These are phyloP conservation scores for Diabrotica balteata DNA, from an alignment of 2,888 invertebrate genomes.

Conservation along the genomic window DNA sequence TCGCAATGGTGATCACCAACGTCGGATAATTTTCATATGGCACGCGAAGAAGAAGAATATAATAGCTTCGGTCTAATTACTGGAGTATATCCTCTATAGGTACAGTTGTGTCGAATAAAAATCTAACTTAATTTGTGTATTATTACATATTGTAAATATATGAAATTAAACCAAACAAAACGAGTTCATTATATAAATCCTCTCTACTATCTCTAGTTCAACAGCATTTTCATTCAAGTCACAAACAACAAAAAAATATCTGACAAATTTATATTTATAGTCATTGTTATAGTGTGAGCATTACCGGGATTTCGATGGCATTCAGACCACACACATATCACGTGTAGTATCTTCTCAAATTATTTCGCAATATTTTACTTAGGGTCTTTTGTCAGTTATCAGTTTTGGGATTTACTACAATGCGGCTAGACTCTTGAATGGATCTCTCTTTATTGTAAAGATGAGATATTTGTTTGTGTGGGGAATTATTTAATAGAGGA, in stretches of 20 bases:
- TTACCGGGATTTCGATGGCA: background rate
- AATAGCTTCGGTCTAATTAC: too few relatives aligned
- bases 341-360: constrained; percentile 42
- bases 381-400: constrained; percentile 30
- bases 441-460: constrained; percentile 22
- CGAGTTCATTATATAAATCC: background rate
- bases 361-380: constrained; percentile 46
- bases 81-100: too few relatives aligned
- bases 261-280: constrained; percentile 30
- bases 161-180: too few relatives aligned
- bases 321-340: constrained; percentile 42
- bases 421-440: constrained; percentile 23
- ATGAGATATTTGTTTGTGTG: constrained; percentile 8
- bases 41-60: too few relatives aligned
- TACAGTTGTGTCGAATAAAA: too few relatives aligned
- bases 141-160: too few relatives aligned
- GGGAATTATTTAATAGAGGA: constrained; percentile 1
- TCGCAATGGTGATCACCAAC: too few relatives aligned
- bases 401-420: constrained; percentile 28
- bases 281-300: constrained; percentile 4
- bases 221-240: constrained; percentile 5
- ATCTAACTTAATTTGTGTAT: too few relatives aligned
- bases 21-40: too few relatives aligned
- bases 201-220: background rate
- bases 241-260: background rate